phyloP scores from a whole-genome alignment of 2,888 invertebrate genomes.

The Pemphredon lugubris region DNA sequence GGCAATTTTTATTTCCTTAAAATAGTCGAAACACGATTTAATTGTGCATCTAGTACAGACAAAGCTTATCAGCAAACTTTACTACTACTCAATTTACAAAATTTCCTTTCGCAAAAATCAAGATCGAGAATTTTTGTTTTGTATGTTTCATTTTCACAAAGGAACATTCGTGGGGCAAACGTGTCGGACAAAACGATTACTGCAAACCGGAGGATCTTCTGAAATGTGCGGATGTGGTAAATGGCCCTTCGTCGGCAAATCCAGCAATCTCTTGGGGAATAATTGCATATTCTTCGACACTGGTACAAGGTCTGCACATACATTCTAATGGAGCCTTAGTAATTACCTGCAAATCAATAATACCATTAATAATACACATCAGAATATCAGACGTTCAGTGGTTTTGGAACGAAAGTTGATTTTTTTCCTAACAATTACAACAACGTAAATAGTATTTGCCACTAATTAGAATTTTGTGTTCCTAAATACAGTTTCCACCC shows the following conservation, averaged over 20 bases:
- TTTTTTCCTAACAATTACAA: too few relatives aligned
- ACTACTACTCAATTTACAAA: conserved; percentile 3
- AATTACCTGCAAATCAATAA: conserved; percentile 84
- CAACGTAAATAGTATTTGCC: too few relatives aligned
- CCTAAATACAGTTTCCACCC: too few relatives aligned
- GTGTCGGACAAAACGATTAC: conserved; percentile 38
- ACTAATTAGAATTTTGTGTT: too few relatives aligned
- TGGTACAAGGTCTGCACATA: conserved; percentile 96
- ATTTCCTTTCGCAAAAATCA: conserved; percentile 5
- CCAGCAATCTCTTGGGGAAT: conserved; percentile 95
- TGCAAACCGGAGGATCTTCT: conserved; percentile 83
- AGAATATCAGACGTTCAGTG: too few relatives aligned
- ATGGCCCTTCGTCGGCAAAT: conserved; percentile 90
- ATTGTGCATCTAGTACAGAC: background rate
- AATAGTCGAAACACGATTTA: conserved; percentile 12
- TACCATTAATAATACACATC: background rate
- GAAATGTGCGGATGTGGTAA: conserved; percentile 88
- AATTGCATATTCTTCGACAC: conserved; percentile 92
- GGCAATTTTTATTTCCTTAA: too few relatives aligned
- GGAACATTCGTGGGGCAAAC: background rate
- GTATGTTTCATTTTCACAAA: background rate
- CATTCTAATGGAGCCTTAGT: conserved; percentile 96
- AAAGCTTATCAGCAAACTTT: too few relatives aligned
- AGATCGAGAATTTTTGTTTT: conserved; percentile 1
- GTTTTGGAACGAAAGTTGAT: too few relatives aligned